Conservation (phyloP, 2,888 invertebrate genomes). For the Punctoribates punctum region DNA sequence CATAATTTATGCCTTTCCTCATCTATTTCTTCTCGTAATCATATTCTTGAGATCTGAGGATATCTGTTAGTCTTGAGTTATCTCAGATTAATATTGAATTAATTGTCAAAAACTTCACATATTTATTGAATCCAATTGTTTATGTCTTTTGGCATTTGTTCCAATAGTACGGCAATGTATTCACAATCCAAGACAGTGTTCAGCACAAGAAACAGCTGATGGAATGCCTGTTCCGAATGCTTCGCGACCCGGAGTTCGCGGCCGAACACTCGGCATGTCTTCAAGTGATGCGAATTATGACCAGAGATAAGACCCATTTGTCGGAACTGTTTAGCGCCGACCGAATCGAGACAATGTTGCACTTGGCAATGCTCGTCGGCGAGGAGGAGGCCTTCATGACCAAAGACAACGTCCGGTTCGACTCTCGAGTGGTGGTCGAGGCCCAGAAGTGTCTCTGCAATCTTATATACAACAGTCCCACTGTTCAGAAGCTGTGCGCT, state of each 20-base stretch:
- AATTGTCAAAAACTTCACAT: neutral
- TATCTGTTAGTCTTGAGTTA: neutral
- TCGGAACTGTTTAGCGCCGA: conserved; percentile 66
- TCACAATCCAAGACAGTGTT: neutral
- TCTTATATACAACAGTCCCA: conserved; percentile 70
- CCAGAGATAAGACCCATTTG: conserved; percentile 72
- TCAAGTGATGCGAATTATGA: conserved; percentile 63
- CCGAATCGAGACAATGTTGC: conserved; percentile 65
- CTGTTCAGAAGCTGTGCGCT: conserved; percentile 62
- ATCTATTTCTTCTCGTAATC: neutral
- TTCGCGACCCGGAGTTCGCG: conserved; percentile 20
- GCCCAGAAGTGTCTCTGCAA: conserved; percentile 85
- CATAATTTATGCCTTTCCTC: neutral
- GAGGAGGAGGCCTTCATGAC: conserved; percentile 48
- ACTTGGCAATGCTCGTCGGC: conserved; percentile 60
- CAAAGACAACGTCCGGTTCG: conserved; percentile 45
- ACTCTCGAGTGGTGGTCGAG: conserved; percentile 62
- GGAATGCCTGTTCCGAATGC: conserved; percentile 30
- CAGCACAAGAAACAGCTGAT: conserved; percentile 35
- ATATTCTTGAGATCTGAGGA: too few relatives aligned
- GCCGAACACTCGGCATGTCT: conserved; percentile 55
- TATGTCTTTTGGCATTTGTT: neutral
- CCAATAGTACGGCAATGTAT: conserved; percentile 4
- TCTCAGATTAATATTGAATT: neutral
- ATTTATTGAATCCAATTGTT: neutral